Percentiles rank a stretch among this genome's conserved stretches.
These are phyloP conservation scores for Ctena decussata DNA, from an alignment of 2,888 invertebrate species.

Conservation along the genomic window DNA sequence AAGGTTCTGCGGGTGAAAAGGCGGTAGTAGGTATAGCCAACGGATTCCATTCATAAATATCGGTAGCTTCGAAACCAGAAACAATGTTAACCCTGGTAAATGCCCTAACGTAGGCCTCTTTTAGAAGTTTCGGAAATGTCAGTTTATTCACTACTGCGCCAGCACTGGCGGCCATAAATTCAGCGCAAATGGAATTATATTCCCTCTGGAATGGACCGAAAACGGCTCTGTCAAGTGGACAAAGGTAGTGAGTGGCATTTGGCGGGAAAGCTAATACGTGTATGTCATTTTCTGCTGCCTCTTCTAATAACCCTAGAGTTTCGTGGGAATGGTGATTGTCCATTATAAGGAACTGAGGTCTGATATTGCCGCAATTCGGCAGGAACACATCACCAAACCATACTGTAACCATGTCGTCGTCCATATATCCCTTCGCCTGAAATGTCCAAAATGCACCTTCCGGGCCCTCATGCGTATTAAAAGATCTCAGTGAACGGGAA, in stretches of 20 bases:
- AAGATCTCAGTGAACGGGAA: not conserved
- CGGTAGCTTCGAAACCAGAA: slow-evolving; percentile 18
- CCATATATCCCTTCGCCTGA: slow-evolving; percentile 20
- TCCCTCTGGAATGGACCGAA: slow-evolving; percentile 11
- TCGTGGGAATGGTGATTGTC: slow-evolving; percentile 20
- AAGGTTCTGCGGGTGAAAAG: not conserved
- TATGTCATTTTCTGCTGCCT: not conserved
- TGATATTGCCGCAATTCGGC: not conserved
- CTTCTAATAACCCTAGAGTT: not conserved
- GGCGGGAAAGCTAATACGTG: not conserved
- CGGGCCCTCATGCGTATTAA: slow-evolving; percentile 20
- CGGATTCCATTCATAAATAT: slow-evolving; percentile 14
- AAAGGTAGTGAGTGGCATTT: slow-evolving; percentile 22
- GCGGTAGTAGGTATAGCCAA: not conserved
- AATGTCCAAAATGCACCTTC: not conserved
- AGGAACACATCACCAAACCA: slow-evolving; percentile 32
- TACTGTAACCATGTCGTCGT: slow-evolving; percentile 1
- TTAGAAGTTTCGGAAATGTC: slow-evolving; percentile 14
- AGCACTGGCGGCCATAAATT: not conserved
- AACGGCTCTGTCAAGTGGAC: slow-evolving; percentile 21
- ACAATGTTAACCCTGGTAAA: slow-evolving; percentile 14
- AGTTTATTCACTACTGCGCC: slow-evolving; percentile 5
- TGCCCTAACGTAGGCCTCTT: not conserved
- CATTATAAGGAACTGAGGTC: slow-evolving; percentile 18
- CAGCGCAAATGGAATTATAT: slow-evolving; percentile 6